These are phyloP conservation scores for Atractosteus spatula DNA, from an alignment of 2,113 vertebrate genomes.

Conservation along the genomic window DNA sequence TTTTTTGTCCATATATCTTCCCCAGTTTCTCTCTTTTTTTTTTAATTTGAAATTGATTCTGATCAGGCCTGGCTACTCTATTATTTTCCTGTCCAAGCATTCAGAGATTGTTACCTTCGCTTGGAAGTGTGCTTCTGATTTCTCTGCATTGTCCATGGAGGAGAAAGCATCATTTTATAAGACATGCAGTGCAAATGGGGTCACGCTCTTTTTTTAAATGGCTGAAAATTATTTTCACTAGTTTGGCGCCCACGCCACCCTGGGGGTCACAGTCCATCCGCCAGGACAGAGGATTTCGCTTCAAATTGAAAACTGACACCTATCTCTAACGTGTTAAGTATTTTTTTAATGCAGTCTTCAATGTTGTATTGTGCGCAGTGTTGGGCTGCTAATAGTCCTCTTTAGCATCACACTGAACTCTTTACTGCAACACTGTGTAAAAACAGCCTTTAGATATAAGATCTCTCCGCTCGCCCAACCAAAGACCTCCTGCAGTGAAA, in stretches of 20 bases:
- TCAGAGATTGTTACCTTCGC: no score
- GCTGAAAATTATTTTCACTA: constrained; percentile 7
- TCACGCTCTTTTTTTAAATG: constrained; percentile 4
- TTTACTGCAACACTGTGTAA: constrained; percentile 35
- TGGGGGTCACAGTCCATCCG: neutral
- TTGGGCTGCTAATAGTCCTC: constrained; percentile 32
- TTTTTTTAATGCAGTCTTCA: constrained; percentile 43
- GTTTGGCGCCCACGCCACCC: neutral
- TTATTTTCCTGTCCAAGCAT: no score
- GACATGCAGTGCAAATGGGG: neutral
- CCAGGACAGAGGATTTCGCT: constrained; percentile 1
- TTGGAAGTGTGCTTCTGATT: no score
- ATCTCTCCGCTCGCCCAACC: neutral
- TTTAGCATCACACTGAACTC: constrained; percentile 29
- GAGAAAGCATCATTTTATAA: no score
- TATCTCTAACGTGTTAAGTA: constrained; percentile 49
- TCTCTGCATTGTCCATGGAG: neutral
- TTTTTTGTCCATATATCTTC: no score
- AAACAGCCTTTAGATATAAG: no score
- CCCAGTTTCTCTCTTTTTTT: no score
- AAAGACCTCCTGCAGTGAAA: constrained; percentile 28
- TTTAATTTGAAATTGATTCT: no score
- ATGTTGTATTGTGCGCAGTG: constrained; percentile 42
- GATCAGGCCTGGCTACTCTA: no score
- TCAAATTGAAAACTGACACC: constrained; percentile 31